Evolutionary conservation across 2,888 invertebrate genomes (phyloP), one percentile per base, ranked within the genome.

Genomic region (Synanthedon formicaeformis): DNA sequence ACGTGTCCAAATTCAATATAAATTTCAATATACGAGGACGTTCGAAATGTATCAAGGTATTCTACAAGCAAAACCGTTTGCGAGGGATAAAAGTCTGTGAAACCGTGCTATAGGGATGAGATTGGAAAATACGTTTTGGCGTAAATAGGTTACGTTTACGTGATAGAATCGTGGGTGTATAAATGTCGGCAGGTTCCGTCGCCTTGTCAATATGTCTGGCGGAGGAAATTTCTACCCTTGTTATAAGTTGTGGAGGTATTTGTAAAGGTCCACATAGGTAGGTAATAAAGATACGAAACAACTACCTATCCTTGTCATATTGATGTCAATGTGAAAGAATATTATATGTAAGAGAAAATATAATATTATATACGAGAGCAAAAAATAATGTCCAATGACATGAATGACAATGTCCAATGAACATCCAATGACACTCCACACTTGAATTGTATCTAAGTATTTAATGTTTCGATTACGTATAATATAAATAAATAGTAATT

Each of bases 141-240:
- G 45, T 45, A 45, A 45, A 45, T 45, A 45, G 45, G 45, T 45
- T 45, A 13, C 45, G 14, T 45, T 45, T 45, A 45, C 45, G 45
- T 45, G 13, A 45, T 45, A 45, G 45, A 45, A 45, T 6, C 45
- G 13, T 45, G 45, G 45, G 8, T 14, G 14, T 8, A n/a, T 34
- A 34, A 34, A 34, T 34, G 34, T 34, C 34, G 10, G 27, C 27
- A 6, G 10, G 34, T 34, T 10, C 34, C 14, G 51, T 51, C 49
- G 62, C 56, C 62, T 45, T 66, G 67, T 72, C 73, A 67, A 71
- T 68, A 66, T 57, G 60, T 58, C 61, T 66, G 53, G 50, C 41
- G 51, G 59, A 57, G 59, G 59, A 60, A 58, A 55, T 65, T 61
- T 55, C 57, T 61, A 63, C 63, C 62, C 61, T 57, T 59, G 61